Evolutionary conservation across 2,113 vertebrate species (phyloP).

Genomic region (Amblyornis subalaris): DNA sequence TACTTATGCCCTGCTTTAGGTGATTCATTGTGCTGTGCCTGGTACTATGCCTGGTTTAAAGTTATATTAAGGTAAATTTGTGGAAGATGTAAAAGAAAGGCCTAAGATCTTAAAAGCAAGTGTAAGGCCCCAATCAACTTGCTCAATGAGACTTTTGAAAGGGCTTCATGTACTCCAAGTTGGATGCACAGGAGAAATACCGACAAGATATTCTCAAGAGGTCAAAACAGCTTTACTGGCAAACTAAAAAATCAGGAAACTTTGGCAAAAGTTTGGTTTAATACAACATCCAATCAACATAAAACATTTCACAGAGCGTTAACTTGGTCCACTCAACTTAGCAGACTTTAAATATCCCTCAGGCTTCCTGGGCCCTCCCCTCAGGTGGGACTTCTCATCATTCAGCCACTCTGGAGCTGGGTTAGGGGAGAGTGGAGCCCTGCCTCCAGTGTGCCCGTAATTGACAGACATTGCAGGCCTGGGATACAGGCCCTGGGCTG

Average conservation of each 20-base stretch:
- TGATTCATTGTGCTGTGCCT: not conserved
- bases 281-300: not conserved
- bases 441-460: too few species aligned
- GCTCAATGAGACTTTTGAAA: not conserved
- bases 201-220: fast-evolving
- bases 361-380: too few species aligned
- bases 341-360: not conserved
- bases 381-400: too few species aligned
- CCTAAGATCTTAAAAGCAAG: fast-evolving
- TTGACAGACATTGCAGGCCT: too few species aligned
- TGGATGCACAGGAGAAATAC: fast-evolving
- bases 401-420: too few species aligned
- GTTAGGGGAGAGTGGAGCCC: too few species aligned
- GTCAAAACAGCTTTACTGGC: not conserved
- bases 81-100: not conserved
- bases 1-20: not conserved
- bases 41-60: not conserved
- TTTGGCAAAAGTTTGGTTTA: not conserved
- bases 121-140: fast-evolving
- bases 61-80: not conserved
- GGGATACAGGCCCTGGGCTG: too few species aligned
- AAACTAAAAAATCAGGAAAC: not conserved
- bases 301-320: not conserved
- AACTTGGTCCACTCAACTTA: not conserved
- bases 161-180: not conserved